These are phyloP conservation scores for Percina caprodes DNA, from an alignment of 2,113 vertebrate species.

Conservation along the genomic window DNA sequence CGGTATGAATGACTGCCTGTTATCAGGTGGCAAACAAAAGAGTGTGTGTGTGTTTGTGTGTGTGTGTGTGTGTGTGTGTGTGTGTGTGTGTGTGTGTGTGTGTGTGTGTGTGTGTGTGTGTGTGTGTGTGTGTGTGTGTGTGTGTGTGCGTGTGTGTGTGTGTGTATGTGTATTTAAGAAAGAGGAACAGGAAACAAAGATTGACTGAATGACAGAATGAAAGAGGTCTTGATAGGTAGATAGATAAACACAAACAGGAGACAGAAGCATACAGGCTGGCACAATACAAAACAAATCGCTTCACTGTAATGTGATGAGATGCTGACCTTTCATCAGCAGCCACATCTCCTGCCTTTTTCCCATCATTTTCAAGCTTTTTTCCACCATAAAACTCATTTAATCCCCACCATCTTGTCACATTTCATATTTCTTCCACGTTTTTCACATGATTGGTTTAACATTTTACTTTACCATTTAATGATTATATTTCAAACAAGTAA, in stretches of 20 bases:
- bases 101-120: neutral
- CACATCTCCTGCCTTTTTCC: neutral
- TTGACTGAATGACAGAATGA: constrained; percentile 46
- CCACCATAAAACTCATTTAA: neutral
- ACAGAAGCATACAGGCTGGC: neutral
- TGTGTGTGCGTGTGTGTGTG: no score
- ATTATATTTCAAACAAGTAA: neutral
- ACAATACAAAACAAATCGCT: neutral
- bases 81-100: constrained; percentile 15
- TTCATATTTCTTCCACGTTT: neutral
- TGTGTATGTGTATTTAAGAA: constrained; percentile 27
- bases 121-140: neutral
- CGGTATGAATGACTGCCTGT: constrained; percentile 71
- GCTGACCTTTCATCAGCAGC: neutral
- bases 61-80: constrained; percentile 33
- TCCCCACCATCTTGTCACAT: neutral
- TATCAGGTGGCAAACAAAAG: constrained; percentile 73
- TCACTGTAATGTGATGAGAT: neutral
- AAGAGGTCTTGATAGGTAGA: constrained; percentile 14
- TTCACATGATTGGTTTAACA: neutral
- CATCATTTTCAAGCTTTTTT: neutral
- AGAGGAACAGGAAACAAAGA: constrained; percentile 52
- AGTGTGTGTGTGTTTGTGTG: constrained; percentile 38
- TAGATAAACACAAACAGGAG: constrained; percentile 24
- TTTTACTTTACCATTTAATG: neutral